A percentile compares a stretch with the other conserved stretches of the same genome.
These are phyloP conservation scores for Ormyrus pomaceus DNA, from an alignment of 2,888 invertebrate species.

Conservation along the genomic window DNA sequence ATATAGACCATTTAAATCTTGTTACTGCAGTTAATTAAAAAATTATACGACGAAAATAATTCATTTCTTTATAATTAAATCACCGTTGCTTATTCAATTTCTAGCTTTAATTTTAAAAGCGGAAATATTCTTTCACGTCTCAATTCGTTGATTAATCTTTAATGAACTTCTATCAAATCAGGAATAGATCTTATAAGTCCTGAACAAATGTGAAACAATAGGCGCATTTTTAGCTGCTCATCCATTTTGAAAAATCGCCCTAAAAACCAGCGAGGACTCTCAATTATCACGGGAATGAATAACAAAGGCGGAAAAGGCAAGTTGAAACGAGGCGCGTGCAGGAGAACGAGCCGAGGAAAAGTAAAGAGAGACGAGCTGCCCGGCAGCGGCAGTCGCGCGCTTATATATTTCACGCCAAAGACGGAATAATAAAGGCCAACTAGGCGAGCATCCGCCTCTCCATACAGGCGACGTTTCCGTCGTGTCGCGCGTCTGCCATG, in stretches of 20 bases:
- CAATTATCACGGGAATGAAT: neutral
- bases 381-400: neutral
- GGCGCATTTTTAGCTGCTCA: no score
- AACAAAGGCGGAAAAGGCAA: neutral
- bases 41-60: neutral
- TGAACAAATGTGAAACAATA: no score
- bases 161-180: no score
- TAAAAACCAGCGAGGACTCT: no score
- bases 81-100: neutral
- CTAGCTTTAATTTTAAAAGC: no score
- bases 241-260: no score
- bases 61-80: neutral
- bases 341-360: neutral
- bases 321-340: neutral
- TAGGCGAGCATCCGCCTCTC: conserved; percentile 33
- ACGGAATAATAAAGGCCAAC: conserved; percentile 49
- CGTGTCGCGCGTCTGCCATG: conserved; percentile 46
- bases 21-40: neutral
- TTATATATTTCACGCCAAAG: conserved; percentile 14
- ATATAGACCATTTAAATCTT: neutral
- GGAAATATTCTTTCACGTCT: no score
- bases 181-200: no score
- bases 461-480: neutral
- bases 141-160: no score
- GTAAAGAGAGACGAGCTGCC: no score